Base-by-base conservation (phyloP, 2,797 vertebrate genomes). In the Anisognathus igniventris region DNA sequence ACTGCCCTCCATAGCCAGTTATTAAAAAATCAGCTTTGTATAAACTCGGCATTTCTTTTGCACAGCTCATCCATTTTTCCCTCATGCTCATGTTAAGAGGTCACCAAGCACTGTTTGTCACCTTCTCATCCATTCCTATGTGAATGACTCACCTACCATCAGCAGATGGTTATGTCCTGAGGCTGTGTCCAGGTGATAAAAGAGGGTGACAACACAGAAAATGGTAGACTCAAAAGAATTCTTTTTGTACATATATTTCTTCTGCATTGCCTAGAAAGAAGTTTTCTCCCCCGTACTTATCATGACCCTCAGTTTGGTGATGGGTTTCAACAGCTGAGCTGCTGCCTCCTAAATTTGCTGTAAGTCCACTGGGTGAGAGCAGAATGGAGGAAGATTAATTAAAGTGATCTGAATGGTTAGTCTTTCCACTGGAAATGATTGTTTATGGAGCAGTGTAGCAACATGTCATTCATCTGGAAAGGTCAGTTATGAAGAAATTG, bases 21-120 rank as follows among this genome's bases (percentile, higher is more conserved):
- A 97, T 96, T 96, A 94, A 95, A 95, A 97, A 96, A 96, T 95
- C 93, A 94, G 74, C 96, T 86, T 92, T 90, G 64, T 77, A 93
- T 96, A 93, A 95, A 97, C 91, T 95, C 10, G 20, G 76, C 91
- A 92, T 96, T 96, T 97, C 72, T 80, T 92, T 94, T 56, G 61
- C 88, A 95, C 86, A 96, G 82, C 89, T 97, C 83, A 90, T 92
- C 74, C 54, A 19, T 94, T 96, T 89, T 86, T 33, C 71, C 68
- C n/a, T 9, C 66, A 48, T 3, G 12, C 51, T 96, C 76, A 42
- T 10, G 44, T 53, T 84, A 90, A 94, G 95, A 92, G 73, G 85
- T 85, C 94, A 90, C 47, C 0, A 14, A 86, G 85, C n/a, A 67
- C 79, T 62, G 42, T 92, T 94, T 93, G 91, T 79, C 79, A 90